Percentiles rank a stretch among this genome's conserved stretches.
phyloP scores from a whole-genome alignment of 2,797 vertebrate genomes.

The Acrocephalus scirpaceus region DNA sequence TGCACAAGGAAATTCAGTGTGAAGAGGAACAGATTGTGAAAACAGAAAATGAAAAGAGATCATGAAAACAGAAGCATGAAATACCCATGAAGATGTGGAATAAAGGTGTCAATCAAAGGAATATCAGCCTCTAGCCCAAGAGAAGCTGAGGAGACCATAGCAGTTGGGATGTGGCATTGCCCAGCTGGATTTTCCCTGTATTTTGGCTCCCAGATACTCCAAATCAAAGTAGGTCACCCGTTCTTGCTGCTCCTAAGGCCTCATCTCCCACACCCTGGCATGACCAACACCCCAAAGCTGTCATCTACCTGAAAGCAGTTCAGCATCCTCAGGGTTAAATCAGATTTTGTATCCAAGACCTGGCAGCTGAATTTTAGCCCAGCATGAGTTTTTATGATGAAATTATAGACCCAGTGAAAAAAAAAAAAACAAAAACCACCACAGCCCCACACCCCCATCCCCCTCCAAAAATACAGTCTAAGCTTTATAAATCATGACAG shows the following conservation, averaged over 20 bases:
- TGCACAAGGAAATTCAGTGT: neutral
- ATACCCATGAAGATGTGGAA: neutral
- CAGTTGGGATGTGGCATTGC: neutral
- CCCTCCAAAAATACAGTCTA: neutral
- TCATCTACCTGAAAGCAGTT: neutral
- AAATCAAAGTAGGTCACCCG: neutral
- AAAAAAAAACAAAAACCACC: neutral
- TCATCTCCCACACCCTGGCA: neutral
- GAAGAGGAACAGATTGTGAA: neutral
- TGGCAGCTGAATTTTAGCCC: constrained; percentile 35
- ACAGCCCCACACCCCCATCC: neutral
- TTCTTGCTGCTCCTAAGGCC: neutral
- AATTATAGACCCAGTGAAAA: constrained; percentile 17
- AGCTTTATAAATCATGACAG: constrained; percentile 26
- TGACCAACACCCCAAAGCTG: neutral
- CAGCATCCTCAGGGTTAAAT: neutral
- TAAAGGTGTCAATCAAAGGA: neutral
- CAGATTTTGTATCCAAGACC: neutral
- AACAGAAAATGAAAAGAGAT: neutral
- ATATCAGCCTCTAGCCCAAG: neutral
- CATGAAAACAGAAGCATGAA: neutral
- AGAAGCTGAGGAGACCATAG: neutral
- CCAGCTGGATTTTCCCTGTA: neutral
- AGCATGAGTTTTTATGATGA: constrained; percentile 12
- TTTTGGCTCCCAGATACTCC: neutral